Evolutionary conservation across 2,113 vertebrate species (phyloP), one percentile per base, ranked within the genome.

Genomic region (Bubo blakistoni): DNA sequence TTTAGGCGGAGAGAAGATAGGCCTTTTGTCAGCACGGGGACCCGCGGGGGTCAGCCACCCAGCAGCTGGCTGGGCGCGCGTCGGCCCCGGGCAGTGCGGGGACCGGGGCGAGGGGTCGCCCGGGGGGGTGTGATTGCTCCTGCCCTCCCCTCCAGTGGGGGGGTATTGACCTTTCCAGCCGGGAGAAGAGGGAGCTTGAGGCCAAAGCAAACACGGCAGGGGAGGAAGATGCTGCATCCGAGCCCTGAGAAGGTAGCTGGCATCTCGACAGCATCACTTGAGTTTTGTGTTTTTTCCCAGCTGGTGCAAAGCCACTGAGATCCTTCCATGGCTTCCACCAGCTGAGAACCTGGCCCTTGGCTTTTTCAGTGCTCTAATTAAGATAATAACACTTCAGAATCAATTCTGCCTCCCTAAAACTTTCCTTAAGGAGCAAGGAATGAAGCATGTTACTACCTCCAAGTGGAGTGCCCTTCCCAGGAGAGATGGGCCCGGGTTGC

Each of bases 1-100:
- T 99, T 99, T 99, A 98, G 99, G 98, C 98, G 98, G 98, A 98
- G 98, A 98, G 98, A 97, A 98, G 98, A 98, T 98, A 98, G 98
- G 98, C 98, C 98, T 98, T 98, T 98, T 98, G 98, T 98, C 98
- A 98, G 98, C 96, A 54, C 96, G 86, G 97, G 96, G 94, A 93
- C 97, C 96, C 90, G 79, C 76, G 88, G 97, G 98, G 97, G 88
- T 83, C 98, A 95, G 77, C 85, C 90, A 40, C 58, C 74, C 95
- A n/a, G 96, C 96, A 90, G 92, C 96, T 79, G 95, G 84, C 93
- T 71, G 76, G 66, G 32, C 42, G 81, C 77, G 18, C 52, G 24
- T 72, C 81, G 26, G 96, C 92, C 84, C 42, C 29, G 86, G 85
- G 83, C 79, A 2, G 77, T 19, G 2, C 9, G 3, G 74, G 87